Percentiles rank a stretch among this genome's conserved stretches.
Conservation (phyloP, 2,888 invertebrate species). For the Acleris holmiana region DNA sequence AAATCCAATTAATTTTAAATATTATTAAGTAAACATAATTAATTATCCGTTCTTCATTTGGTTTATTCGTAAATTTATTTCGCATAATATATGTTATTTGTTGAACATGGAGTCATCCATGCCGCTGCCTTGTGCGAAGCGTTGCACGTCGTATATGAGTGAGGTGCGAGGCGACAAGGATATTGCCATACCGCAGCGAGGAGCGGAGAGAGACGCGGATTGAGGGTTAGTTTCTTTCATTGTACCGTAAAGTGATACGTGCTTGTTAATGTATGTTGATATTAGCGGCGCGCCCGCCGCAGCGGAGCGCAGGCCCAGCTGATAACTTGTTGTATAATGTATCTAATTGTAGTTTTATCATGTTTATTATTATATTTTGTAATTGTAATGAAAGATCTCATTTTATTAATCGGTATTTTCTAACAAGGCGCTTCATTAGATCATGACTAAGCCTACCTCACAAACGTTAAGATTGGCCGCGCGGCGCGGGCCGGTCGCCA, state of each 20-base stretch:
- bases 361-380: conserved; percentile 82
- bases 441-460: conserved; percentile 85
- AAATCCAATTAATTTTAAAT: conserved; percentile 74
- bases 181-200: conserved; percentile 24
- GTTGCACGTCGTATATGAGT: conserved; percentile 7
- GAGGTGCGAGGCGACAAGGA: conserved; percentile 19
- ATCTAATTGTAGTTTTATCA: conserved; percentile 82
- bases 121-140: conserved; percentile 23
- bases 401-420: conserved; percentile 85
- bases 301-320: conserved; percentile 66
- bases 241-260: conserved; percentile 74
- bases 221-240: conserved; percentile 60
- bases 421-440: conserved; percentile 85
- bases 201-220: conserved; percentile 40
- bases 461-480: conserved; percentile 74
- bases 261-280: conserved; percentile 66
- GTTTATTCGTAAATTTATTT: conserved; percentile 56
- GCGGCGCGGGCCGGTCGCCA: conserved; percentile 62
- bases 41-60: conserved; percentile 48
- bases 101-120: conserved; percentile 18
- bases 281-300: conserved; percentile 60
- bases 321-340: conserved; percentile 81
- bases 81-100: conserved; percentile 43
- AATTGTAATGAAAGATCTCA: conserved; percentile 85
- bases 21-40: conserved; percentile 62